These are phyloP conservation scores for Morpho achilles DNA, from an alignment of 2,888 invertebrate genomes.

Conservation along the genomic window DNA sequence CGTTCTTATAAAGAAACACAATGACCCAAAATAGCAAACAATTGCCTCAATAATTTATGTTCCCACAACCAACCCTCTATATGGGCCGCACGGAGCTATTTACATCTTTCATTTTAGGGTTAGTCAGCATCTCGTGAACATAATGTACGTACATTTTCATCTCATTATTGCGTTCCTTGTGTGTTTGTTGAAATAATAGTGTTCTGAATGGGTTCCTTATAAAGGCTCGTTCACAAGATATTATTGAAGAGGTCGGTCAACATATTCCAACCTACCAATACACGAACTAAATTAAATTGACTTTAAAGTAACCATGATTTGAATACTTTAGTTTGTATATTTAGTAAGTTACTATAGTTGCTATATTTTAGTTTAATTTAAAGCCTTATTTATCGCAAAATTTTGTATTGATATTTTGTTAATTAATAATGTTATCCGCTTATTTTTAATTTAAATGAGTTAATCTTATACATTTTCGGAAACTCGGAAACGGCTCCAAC, in stretches of 20 bases:
- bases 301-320: no score
- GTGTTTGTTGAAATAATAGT: conserved; percentile 10
- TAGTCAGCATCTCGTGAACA: conserved; percentile 38
- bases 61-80: conserved; percentile 44
- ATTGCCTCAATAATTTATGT: conserved; percentile 64
- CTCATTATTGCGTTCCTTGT: conserved; percentile 15
- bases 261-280: no score
- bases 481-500: no score
- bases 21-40: conserved; percentile 60
- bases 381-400: no score
- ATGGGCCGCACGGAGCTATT: conserved; percentile 47
- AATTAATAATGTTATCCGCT: no score
- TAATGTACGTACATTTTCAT: conserved; percentile 16
- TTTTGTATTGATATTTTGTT: no score
- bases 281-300: no score
- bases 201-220: not conserved
- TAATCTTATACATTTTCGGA: no score
- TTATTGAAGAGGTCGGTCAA: not conserved
- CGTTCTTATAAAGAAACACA: conserved; percentile 35
- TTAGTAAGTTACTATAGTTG: no score
- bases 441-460: no score
- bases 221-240: not conserved
- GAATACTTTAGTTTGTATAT: no score
- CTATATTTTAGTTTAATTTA: no score
- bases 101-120: conserved; percentile 59